These are phyloP conservation scores for Aurelia aurita DNA, from an alignment of 30 jellyfish, hydroid and myxozoan species.

Conservation along the genomic window DNA sequence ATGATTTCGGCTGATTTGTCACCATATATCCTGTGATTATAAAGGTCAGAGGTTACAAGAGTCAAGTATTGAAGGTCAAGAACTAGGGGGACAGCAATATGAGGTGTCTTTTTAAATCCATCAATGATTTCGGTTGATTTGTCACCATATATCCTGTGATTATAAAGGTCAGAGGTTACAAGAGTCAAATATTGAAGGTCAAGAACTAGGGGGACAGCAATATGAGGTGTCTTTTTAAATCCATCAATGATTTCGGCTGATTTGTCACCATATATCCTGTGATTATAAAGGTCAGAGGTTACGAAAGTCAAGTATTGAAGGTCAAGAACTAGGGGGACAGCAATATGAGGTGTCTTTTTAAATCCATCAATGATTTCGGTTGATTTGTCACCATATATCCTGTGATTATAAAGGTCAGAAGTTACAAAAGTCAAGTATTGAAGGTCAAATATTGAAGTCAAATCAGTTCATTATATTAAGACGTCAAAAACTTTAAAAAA, in stretches of 20 bases:
- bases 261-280: slow-evolving; percentile 94
- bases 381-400: slow-evolving; percentile 97
- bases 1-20: slow-evolving; percentile 96
- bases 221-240: slow-evolving; percentile 95
- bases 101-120: slow-evolving; percentile 98
- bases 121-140: slow-evolving; percentile 95
- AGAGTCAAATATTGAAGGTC: not conserved
- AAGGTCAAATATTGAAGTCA: not conserved
- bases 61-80: slow-evolving; percentile 14
- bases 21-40: slow-evolving; percentile 82
- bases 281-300: not conserved
- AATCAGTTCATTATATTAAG: not conserved
- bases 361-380: slow-evolving; percentile 96
- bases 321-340: slow-evolving; percentile 90
- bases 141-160: slow-evolving; percentile 90
- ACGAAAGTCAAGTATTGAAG: not conserved
- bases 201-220: slow-evolving; percentile 93
- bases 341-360: slow-evolving; percentile 97
- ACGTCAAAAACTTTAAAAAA: too few species aligned
- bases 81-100: slow-evolving; percentile 93
- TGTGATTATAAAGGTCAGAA: not conserved
- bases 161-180: not conserved
- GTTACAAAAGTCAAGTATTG: not conserved
- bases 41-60: not conserved
- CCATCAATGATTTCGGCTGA: slow-evolving; percentile 97